Evolutionary conservation across 2,888 invertebrate species (phyloP), one percentile per base, ranked within the genome.

Genomic region (Pyrochroa serraticornis): DNA sequence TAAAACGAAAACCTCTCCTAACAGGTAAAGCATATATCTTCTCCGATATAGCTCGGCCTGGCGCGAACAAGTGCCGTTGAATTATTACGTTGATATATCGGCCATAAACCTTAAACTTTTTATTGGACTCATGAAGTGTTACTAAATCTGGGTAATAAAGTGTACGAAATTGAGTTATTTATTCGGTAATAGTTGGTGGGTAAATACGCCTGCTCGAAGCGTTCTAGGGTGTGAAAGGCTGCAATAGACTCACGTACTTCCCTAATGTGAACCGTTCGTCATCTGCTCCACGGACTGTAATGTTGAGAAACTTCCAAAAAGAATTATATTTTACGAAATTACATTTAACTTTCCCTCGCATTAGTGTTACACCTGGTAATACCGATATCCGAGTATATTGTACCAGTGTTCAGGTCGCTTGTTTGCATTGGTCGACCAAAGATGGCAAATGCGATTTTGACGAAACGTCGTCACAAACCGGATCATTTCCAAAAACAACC

Each of bases 11-110:
- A 53, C 46, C 53, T 46, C 46, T 36, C 34, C 53, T 53, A 46
- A 46, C 53, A 53, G 53, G 53, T 53, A 46, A 53, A 41, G 35
- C 53, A 46, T 53, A 53, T 53, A 53, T 53, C 53, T 53, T 41
- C 30, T 8, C 10, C 39, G 14, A 31, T 39, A 53, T 46, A 46
- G 53, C 46, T 53, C 41, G 46, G 41, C 53, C 46, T 53, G 45
- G 33, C 34, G 50, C 33, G 57, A 60, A 63, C 61, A 63, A 62
- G 50, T 60, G 63, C 58, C 58, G 51, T 52, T 65, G 65, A 67
- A 61, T 63, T 68, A 68, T 67, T 56, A 56, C 59, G 58, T 36
- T 65, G 61, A 67, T 65, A 67, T 63, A 64, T 64, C 58, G 62
- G 45, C 57, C 60, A 60, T 64, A 56, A 64, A 66, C 51, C 56